Conservation (phyloP, 2,888 invertebrate genomes). For the Netelia melanura region DNA sequence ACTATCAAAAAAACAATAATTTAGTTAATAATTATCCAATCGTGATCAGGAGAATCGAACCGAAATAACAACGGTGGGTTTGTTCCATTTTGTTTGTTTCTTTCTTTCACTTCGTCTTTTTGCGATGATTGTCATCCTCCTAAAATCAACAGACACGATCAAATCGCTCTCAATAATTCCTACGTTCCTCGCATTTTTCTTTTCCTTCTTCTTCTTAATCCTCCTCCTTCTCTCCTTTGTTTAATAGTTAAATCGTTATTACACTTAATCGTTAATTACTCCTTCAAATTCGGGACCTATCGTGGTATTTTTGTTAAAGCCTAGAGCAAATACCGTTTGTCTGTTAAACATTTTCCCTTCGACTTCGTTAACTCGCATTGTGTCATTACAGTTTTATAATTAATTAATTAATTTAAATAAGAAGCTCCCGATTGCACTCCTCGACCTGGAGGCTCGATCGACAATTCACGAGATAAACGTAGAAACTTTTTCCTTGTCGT, state of each 20-base stretch:
- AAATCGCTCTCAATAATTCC: conserved; percentile 70
- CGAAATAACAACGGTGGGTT: conserved; percentile 68
- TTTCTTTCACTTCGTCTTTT: conserved; percentile 29
- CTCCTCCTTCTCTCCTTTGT: background rate
- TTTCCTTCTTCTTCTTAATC: conserved; percentile 9
- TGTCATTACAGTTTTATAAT: conserved; percentile 56
- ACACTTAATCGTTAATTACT: conserved; percentile 63
- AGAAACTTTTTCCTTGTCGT: conserved; percentile 32
- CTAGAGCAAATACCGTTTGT: conserved; percentile 62
- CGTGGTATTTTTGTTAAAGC: conserved; percentile 58
- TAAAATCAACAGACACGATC: conserved; percentile 75
- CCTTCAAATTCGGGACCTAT: conserved; percentile 61
- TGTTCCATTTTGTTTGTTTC: conserved; percentile 69
- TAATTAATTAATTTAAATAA: conserved; percentile 66
- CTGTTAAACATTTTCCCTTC: conserved; percentile 21
- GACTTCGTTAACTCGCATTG: conserved; percentile 35
- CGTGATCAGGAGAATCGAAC: conserved; percentile 57
- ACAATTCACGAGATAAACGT: conserved; percentile 58
- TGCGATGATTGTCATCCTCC: conserved; percentile 79
- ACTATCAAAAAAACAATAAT: conserved; percentile 66
- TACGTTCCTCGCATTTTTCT: conserved; percentile 52
- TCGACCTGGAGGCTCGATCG: background rate
- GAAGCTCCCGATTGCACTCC: conserved; percentile 38
- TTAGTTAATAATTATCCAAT: conserved; percentile 57
- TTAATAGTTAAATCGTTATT: conserved; percentile 47